Base-by-base conservation (phyloP, 2,113 vertebrate species). In the Heliornis fulica region DNA sequence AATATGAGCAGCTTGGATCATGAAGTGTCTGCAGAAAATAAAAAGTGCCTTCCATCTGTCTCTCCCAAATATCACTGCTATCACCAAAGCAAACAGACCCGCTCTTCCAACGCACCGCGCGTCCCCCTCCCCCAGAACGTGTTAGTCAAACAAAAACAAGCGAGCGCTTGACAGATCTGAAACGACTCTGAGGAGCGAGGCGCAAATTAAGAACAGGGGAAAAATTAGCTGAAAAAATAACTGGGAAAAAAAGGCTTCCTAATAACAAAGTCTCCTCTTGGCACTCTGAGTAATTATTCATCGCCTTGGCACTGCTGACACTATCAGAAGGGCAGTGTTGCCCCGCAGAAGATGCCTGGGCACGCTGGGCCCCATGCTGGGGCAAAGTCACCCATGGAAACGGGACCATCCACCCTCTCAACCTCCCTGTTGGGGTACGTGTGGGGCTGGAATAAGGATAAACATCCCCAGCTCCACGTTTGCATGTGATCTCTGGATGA, bases 1-100 rank as follows among this genome's bases (percentile, higher is more conserved):
- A 97, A 97, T 97, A 96, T 97, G 97, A 97, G 95, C 97, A 97
- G 96, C 96, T 97, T 97, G 97, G 97, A 97, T 97, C 97, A 97
- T 97, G 95, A 97, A 97, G 97, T 97, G 96, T 97, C 97, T 97
- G 96, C 94, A 95, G 97, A 95, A 97, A 97, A 97, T 97, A 97
- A 97, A 97, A 97, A 97, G 97, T 96, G 95, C 94, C 97, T 97
- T 97, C 97, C 97, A 97, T 97, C 97, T 97, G 97, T 97, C 97
- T 97, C 96, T 96, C 94, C 97, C 95, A 97, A 97, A 97, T 97
- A 97, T 96, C 96, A 94, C 93, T 79, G 83, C 95, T 96, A 96
- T 94, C 97, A 97, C 96, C 97, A 97, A 97, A 97, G 97, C 97
- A 97, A 97, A 97, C 97, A 97, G 96, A 96, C 75, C 71, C 61